Conservation (phyloP, 2,113 vertebrate genomes). For the Myrmophylax atrothorax region DNA sequence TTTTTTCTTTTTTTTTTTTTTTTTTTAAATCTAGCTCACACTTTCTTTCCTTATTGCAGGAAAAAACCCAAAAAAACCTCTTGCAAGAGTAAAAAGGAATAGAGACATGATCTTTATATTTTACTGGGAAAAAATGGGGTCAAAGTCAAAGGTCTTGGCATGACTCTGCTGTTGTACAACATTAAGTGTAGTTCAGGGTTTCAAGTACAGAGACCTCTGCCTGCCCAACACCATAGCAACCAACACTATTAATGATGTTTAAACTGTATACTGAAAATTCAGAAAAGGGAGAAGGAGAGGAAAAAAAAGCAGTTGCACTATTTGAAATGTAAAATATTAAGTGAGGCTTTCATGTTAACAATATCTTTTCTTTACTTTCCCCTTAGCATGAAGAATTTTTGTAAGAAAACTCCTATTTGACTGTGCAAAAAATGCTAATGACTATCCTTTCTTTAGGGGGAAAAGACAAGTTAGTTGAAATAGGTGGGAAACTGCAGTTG, state of each 20-base stretch:
- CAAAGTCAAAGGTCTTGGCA: conserved; percentile 39
- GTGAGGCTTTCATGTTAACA: conserved; percentile 59
- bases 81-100: not conserved
- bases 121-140: conserved; percentile 9
- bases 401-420: conserved; percentile 21
- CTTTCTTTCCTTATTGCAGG: not conserved
- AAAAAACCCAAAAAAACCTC: not conserved
- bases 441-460: conserved; percentile 42
- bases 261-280: conserved; percentile 27
- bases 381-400: conserved; percentile 42
- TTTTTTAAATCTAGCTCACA: not conserved
- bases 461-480: conserved; percentile 59
- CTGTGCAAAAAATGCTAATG: conserved; percentile 47
- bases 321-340: conserved; percentile 65
- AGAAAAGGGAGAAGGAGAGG: not conserved
- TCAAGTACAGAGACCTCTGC: not conserved
- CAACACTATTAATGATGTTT: conserved; percentile 35
- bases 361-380: conserved; percentile 36
- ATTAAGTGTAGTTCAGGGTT: conserved; percentile 21
- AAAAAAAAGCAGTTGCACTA: conserved; percentile 16
- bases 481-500: conserved; percentile 59
- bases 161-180: conserved; percentile 39
- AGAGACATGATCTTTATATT: not conserved
- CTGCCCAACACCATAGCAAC: conserved; percentile 59
- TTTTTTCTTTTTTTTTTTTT: not conserved